Base-by-base conservation (phyloP, 2,888 invertebrate species). In the Cetonia aurata region DNA sequence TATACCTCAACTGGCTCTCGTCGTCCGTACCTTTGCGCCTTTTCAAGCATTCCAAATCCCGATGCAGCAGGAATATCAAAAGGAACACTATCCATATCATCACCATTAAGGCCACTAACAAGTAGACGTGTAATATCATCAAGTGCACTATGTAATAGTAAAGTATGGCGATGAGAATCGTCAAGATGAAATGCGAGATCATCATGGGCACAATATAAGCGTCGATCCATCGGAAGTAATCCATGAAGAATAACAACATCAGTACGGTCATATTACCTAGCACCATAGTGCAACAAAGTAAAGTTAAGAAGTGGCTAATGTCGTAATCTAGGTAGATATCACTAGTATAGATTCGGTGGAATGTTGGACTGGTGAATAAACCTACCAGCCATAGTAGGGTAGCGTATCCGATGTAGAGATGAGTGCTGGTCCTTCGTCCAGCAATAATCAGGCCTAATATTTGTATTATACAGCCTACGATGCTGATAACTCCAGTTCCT, bases 1-100 rank as follows among this genome's bases (percentile, higher is more conserved):
- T 2, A 25, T 60, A 46, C 25, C 60, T 44, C 8, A 60, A 13
- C 8, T 15, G 19, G n/a, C 46, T 60, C 46, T 60, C 60, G 15
- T 60, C 60, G 46, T 60, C 60, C 6, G n/a, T 25, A n/a, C 9
- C 10, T 19, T 46, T 44, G n/a, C 60, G 44, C 12, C 10, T 25
- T 13, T 46, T 46, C 1, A 60, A 31, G 13, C 46, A 60, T 3
- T 31, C 60, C 6, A 60, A 19, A 25, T 60, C 46, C 10, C 25
- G 1, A n/a, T 46, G 60, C 12, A 46, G n/a, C 12, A 60, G n/a
- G n/a, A 46, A 60, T 6, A 60, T 3, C 44, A 60, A 19, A 17
- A 46, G 41, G 10, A 60, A 60, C 8, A 17, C 46, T 1, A 46
- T 6, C 12, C 6, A 46, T 8, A 46, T 10, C n/a, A 60, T n/a